Evolutionary conservation across 2,888 invertebrate genomes (phyloP), one percentile per base, ranked within the genome.

Genomic region (Julus scanicus): DNA sequence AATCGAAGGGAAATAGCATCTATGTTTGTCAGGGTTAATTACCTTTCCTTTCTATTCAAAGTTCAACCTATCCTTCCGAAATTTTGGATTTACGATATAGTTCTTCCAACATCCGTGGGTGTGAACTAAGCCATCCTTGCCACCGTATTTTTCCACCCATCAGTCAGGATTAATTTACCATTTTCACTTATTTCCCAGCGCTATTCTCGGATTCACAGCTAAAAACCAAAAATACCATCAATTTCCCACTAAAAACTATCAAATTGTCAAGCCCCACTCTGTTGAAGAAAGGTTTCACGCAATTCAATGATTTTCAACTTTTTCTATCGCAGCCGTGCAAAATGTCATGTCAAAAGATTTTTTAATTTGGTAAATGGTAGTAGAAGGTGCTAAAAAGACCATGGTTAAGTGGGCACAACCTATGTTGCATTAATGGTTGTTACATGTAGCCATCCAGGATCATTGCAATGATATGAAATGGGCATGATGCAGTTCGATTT

Each of bases 1-100:
- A 80, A 80, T 80, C 37, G 37, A 13, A 20, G 80, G 80, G 80
- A 80, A 80, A 80, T 29, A 9, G 29, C 80, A 80, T 29, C 80
- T 2, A 20, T 37, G 80, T 37, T 11, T 80, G 37, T 13, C 80
- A 80, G 80, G 80, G 80, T 80, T 80, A 80, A 80, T 37, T 80
- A 80, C 80, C 80, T 80, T 37, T 80, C 11, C 80, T 37, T 80
- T 29, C 80, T 37, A 80, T 80, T 80, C 80, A 37, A 80, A 80
- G 13, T 37, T 5, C 20, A 71, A 71, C 20, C 29, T 71, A 29
- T 71, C 80, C 80, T 80, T 37, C 80, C 13, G 37, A 80, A 80
- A 80, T 80, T 80, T 11, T 29, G 37, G n/a, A n/a, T n/a, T 63
- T 63, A 63, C 3, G n/a, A 80, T 29, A 29, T 71, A 71, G 71